Evolutionary conservation across 2,888 invertebrate species (phyloP).

Genomic region (Boloria euphrosyne): DNA sequence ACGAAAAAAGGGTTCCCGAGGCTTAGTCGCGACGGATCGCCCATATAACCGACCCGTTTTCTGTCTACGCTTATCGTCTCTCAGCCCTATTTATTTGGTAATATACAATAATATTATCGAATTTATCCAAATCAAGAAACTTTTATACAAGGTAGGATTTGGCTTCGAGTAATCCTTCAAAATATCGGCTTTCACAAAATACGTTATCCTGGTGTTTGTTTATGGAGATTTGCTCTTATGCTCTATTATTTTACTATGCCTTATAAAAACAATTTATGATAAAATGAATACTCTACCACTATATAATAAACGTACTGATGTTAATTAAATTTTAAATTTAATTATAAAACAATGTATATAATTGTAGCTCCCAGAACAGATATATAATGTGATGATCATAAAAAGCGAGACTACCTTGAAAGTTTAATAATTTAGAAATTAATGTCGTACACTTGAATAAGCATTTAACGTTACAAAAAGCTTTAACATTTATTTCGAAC

Average conservation of each 20-base stretch:
- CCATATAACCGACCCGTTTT: conserved; percentile 61
- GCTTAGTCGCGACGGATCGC: conserved; percentile 64
- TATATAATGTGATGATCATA: too few species aligned
- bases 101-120: conserved; percentile 59
- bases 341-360: too few species aligned
- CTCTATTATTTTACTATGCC: conserved; percentile 1
- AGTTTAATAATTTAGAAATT: too few species aligned
- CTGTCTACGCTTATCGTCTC: conserved; percentile 63
- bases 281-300: too few species aligned
- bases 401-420: too few species aligned
- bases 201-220: conserved; percentile 21
- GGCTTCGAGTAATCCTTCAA: conserved; percentile 37
- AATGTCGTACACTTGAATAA: too few species aligned
- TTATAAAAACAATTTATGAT: too few species aligned
- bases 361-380: too few species aligned
- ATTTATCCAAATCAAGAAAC: conserved; percentile 55
- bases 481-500: too few species aligned
- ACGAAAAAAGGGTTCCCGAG: conserved; percentile 74
- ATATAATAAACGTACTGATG: too few species aligned
- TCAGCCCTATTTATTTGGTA: conserved; percentile 67
- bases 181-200: conserved; percentile 21
- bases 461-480: too few species aligned
- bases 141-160: conserved; percentile 42
- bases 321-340: too few species aligned
- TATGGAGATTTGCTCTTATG: not conserved